Base-by-base conservation (phyloP, 2,888 invertebrate genomes). In the Criorhina ranunculi region DNA sequence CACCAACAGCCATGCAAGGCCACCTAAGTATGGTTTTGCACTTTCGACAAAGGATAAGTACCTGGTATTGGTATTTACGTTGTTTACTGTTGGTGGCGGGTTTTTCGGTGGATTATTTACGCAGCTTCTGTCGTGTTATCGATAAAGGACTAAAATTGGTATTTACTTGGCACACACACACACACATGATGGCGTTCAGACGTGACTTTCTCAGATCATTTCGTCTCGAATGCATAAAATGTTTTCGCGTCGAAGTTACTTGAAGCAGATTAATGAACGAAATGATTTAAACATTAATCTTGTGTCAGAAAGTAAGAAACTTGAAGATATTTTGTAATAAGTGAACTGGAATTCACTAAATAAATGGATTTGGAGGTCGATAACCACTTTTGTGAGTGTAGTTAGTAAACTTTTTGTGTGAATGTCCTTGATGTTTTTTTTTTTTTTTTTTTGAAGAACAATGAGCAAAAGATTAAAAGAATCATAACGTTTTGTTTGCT, bases 51-150 rank as follows among this genome's bases (percentile, higher is more conserved):
- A 11, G 51, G 51, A 29, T 35, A 35, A 35, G 49, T 49, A 35
- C 35, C 44, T 19, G 62, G 35, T 6, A 35, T 1, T 15, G 15
- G 35, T 6, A 35, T 1, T 15, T 15, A 35, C 15, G 24, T 24
- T 24, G 46, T 62, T 64, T 49, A 17, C 49, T 64, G 7, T 31
- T 33, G 8, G 29, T 31, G 60, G 31, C 29, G 24, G n/a, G 24
- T 24, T 7, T 15, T 29, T 9, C 9, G 49, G 8, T 35, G 35
- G 19, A 6, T 11, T 35, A 46, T 12, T 51, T 51, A 31, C 12
- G 8, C 1, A 12, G 31, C 12, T 31, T 19, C 49, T 49, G 35
- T 17, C 4, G 9, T 19, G 9, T 5, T 7, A 1, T 31, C 51
- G 51, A 51, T 51, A 51, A 51, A 31, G 51, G 6, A 35, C 35